phyloP scores from a whole-genome alignment of 2,888 invertebrate species.

The Lasioglossum oenotherae region DNA sequence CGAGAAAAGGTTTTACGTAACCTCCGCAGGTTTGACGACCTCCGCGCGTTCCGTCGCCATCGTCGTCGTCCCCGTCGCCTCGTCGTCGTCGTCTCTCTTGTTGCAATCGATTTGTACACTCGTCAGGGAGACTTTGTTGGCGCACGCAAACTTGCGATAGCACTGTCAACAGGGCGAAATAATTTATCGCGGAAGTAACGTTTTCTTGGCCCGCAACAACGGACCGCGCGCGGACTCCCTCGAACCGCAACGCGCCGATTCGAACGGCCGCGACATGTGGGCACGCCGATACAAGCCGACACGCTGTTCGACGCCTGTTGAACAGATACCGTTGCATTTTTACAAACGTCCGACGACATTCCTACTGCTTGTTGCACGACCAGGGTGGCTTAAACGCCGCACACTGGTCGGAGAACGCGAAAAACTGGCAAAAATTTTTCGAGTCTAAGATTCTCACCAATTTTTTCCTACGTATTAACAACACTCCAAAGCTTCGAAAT shows the following conservation, averaged over 20 bases:
- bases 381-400: not conserved
- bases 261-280: constrained; percentile 52
- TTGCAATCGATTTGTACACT: constrained; percentile 67
- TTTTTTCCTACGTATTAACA: no score
- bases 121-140: constrained; percentile 57
- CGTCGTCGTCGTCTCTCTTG: constrained; percentile 32
- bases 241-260: constrained; percentile 31
- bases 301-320: constrained; percentile 41
- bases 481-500: no score
- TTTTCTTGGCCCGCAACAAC: constrained; percentile 43
- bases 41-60: constrained; percentile 49
- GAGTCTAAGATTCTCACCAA: no score
- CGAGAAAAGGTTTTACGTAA: constrained; percentile 62
- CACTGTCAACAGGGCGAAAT: constrained; percentile 58
- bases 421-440: no score
- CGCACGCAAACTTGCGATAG: constrained; percentile 54
- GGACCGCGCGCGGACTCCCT: constrained; percentile 31
- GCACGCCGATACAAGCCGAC: constrained; percentile 66
- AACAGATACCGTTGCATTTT: constrained; percentile 16
- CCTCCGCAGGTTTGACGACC: constrained; percentile 67
- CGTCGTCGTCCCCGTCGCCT: constrained; percentile 21
- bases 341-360: not conserved
- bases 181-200: constrained; percentile 63
- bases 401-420: not conserved
- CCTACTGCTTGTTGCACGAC: constrained; percentile 40